A percentile compares a stretch with the other conserved stretches of the same genome.
Conservation (phyloP, 2,888 invertebrate species). For the Parapristionchus giblindavisi region DNA sequence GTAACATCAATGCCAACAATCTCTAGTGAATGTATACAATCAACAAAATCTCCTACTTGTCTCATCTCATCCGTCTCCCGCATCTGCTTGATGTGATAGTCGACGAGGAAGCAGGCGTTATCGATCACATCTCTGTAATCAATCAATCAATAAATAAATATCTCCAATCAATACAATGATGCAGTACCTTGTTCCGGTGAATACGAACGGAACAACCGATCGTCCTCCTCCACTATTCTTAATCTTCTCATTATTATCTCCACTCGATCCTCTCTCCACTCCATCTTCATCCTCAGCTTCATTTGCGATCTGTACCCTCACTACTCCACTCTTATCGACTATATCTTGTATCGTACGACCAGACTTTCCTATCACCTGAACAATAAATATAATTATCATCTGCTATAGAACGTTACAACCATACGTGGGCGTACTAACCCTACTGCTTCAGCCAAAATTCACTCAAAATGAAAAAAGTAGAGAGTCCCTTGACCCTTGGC, state of each 20-base stretch:
- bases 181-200: slow-evolving; percentile 83
- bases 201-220: slow-evolving; percentile 96
- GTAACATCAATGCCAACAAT: background rate
- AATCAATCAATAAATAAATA: background rate
- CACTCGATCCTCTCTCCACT: no score
- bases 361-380: slow-evolving; percentile 86
- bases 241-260: no score
- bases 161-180: background rate
- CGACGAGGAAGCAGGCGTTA: slow-evolving; percentile 81
- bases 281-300: no score
- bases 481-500: no score
- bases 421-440: no score
- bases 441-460: no score
- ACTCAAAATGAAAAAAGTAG: no score
- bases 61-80: slow-evolving; percentile 77
- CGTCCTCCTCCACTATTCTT: no score
- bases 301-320: no score
- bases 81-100: slow-evolving; percentile 94
- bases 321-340: slow-evolving; percentile 98
- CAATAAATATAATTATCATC: background rate
- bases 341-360: slow-evolving; percentile 97
- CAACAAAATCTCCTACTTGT: slow-evolving; percentile 38
- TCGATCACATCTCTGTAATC: slow-evolving; percentile 84
- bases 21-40: background rate
- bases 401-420: background rate